Evolutionary conservation across 2,888 invertebrate genomes (phyloP).

Genomic region (Trachelus troglodyta): DNA sequence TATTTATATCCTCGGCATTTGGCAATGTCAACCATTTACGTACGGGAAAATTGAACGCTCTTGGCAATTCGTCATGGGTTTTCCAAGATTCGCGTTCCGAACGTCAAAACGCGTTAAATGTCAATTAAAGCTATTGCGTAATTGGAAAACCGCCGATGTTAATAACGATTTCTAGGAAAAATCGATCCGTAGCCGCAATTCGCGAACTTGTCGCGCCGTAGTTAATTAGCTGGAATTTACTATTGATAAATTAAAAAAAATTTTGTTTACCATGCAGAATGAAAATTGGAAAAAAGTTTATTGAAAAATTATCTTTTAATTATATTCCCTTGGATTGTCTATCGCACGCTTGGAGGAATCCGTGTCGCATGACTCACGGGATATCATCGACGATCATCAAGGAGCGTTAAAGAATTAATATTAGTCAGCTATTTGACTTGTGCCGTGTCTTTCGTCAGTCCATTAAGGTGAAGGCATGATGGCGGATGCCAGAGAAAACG

Average conservation of each 20-base stretch:
- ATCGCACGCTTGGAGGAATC: background rate
- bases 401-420: background rate
- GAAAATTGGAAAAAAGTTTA: too few species aligned
- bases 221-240: background rate
- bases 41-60: background rate
- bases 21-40: background rate
- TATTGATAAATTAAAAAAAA: background rate
- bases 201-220: background rate
- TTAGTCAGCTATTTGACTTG: constrained; percentile 2
- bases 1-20: background rate
- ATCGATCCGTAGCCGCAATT: background rate
- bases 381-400: background rate
- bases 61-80: background rate
- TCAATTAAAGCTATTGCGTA: background rate
- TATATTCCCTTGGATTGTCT: background rate
- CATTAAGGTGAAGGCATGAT: background rate
- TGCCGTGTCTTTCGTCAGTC: constrained; percentile 5
- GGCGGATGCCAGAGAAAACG: background rate
- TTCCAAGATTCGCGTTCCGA: background rate
- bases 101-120: background rate
- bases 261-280: too few species aligned
- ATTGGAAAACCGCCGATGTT: background rate
- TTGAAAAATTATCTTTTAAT: too few species aligned
- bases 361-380: background rate
- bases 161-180: background rate